phyloP scores from a whole-genome alignment of 2,888 invertebrate species.

The Eucera pruinosa region DNA sequence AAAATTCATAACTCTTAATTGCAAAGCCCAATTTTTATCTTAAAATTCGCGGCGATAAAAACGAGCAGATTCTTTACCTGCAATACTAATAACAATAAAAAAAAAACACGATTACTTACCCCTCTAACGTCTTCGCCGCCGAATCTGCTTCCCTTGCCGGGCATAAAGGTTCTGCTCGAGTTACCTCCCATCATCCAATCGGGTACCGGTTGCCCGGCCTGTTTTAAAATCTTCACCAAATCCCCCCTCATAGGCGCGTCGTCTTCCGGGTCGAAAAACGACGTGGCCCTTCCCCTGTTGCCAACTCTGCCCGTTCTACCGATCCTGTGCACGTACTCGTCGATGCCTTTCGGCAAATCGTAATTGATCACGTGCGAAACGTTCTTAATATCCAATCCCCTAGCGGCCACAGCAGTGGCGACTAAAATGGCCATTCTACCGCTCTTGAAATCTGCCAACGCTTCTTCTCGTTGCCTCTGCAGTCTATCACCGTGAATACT shows the following conservation, averaged over 20 bases:
- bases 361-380: conserved; percentile 96
- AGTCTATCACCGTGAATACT: conserved; percentile 91
- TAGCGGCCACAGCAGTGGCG: conserved; percentile 97
- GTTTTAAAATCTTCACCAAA: conserved; percentile 90
- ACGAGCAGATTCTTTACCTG: too few species aligned
- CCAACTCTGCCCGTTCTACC: conserved; percentile 98
- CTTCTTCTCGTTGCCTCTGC: conserved; percentile 90
- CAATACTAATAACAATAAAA: too few species aligned
- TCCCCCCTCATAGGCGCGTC: conserved; percentile 88
- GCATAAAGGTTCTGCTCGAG: conserved; percentile 78
- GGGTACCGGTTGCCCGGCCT: conserved; percentile 92
- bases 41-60: too few species aligned
- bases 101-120: conserved; percentile 84
- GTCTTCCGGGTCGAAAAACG: conserved; percentile 89
- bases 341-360: conserved; percentile 94
- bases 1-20: too few species aligned
- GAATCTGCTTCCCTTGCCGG: conserved; percentile 85
- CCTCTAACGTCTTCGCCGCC: conserved; percentile 90
- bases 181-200: conserved; percentile 85
- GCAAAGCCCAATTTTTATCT: too few species aligned
- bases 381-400: conserved; percentile 95
- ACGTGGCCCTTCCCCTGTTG: conserved; percentile 93
- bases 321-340: conserved; percentile 97
- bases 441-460: conserved; percentile 90
- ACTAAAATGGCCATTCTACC: conserved; percentile 93